Conservation (phyloP, 2,797 vertebrate genomes). For the Silurus aristotelis region DNA sequence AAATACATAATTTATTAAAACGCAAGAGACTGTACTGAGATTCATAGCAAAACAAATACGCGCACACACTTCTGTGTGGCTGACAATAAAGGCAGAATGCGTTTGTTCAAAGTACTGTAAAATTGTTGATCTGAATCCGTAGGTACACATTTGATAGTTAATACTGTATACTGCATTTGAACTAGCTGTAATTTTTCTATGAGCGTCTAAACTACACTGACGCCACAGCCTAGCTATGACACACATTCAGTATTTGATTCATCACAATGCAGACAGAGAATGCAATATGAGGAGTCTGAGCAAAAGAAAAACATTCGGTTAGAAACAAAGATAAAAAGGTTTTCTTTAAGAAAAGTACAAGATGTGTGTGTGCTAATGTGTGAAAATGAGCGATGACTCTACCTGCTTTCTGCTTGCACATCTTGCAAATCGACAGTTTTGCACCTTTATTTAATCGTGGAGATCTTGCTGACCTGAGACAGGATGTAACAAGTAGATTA, state of each 20-base stretch:
- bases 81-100: not conserved
- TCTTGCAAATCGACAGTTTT: not conserved
- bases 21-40: not conserved
- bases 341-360: not conserved
- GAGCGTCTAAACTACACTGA: not conserved
- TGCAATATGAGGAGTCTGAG: not conserved
- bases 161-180: not conserved
- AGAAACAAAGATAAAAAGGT: not conserved
- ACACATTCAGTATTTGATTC: constrained; percentile 1
- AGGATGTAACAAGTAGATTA: not conserved
- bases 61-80: not conserved
- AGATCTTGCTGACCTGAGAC: not conserved
- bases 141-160: not conserved
- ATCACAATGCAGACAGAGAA: not conserved
- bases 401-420: not conserved
- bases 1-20: not conserved
- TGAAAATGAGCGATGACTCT: constrained; percentile 5
- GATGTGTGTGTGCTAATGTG: constrained; percentile 2
- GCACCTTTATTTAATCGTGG: not conserved
- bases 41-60: not conserved
- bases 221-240: not conserved
- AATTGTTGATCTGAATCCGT: not conserved
- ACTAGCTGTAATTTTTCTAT: not conserved
- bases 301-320: not conserved
- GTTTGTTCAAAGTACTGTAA: not conserved